Evolutionary conservation across 2,113 vertebrate genomes (phyloP), one percentile per base, ranked within the genome.

Genomic region (Pterophyllum scalare): DNA sequence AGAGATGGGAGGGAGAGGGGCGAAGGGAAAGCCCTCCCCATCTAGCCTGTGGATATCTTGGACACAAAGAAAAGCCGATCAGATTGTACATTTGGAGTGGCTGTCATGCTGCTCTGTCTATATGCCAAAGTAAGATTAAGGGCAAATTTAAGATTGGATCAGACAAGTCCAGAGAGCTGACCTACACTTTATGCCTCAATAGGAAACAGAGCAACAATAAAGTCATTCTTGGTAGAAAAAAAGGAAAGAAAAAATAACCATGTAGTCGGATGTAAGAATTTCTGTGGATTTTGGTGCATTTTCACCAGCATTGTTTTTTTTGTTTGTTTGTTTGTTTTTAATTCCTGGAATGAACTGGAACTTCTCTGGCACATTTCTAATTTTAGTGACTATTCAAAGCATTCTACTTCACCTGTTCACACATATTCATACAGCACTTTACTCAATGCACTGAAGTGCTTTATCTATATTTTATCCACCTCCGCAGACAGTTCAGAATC

Each of bases 31-130:
- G 70, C 70, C 65, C 85, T 77, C 76, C 59, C 81, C 43, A 58
- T 90, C 83, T 91, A n/a, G 80, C 64, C 86, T 14, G 62, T 84
- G 81, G 76, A 87, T 84, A 83, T 83, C 24, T 78, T 82, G 31
- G 67, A 82, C 59, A 81, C 62, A 77, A 77, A 80, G 87, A 85
- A 78, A 31, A 82, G 77, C 77, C 80, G 81, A 88, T 13, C 4
- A 78, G 81, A 88, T 82, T 59, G 80, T 20, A 80, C 3, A 14
- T 52, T 43, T 78, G 64, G 89, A 78, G 75, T 83, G 13, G 62
- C 75, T 77, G 89, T 72, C 79, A 81, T 1, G 65, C 24, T 67
- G 58, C 58, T 64, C n/a, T 35, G 46, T 82, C 75, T 81, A 79
- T 57, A 70, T 59, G 87, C 75, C 81, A 85, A 46, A 33, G 62